Base-by-base conservation (phyloP, 53 echinoderm and acorn worm genomes). In the Astropecten irregularis region DNA sequence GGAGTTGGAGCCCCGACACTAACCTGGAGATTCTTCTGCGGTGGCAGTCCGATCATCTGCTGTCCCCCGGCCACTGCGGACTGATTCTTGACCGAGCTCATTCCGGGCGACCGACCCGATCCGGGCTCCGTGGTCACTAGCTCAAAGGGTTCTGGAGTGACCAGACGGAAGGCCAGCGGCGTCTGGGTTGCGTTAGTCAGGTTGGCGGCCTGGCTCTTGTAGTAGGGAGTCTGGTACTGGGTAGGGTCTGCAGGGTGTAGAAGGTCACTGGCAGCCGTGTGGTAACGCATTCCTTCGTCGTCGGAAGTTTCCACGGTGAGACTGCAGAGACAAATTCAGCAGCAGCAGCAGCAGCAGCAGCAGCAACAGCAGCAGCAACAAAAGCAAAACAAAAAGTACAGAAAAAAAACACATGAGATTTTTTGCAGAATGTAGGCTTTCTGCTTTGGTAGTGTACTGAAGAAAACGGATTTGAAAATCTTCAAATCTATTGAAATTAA, bases 111-210 rank as follows among this genome's bases (percentile, higher is more conserved):
- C 28, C 34, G 3, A 31, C 60, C 60, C 30, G 64, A 54, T 9
- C 86, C 86, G 35, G 99, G 94, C 77, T 97, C 94, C 19, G 92
- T 76, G n/a, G 77, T 83, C 48, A 86, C 68, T 37, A 97, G 83
- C 65, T 71, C 54, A 67, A 97, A 97, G 27, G 99, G 99, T 0
- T 90, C 84, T 3, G 91, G 94, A 9, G 92, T 87, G 31, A 90
- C 65, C 16, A 95, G 83, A 36, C 92, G 93, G 88, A 97, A 97
- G 32, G 87, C 57, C 22, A 97, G 82, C 40, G 99, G 99, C 6
- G 99, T 97, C 88, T 97, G 94, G 37, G 99, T 97, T 46, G 82
- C 89, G 62, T 97, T 97, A 66, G 93, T 97, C 66, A 97, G 79
- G 48, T 84, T 97, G 27, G 94, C 91, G 19, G 85, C 71, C 54